Evolutionary conservation across 2,888 invertebrate genomes (phyloP).

Genomic region (Lacanobia oleracea): DNA sequence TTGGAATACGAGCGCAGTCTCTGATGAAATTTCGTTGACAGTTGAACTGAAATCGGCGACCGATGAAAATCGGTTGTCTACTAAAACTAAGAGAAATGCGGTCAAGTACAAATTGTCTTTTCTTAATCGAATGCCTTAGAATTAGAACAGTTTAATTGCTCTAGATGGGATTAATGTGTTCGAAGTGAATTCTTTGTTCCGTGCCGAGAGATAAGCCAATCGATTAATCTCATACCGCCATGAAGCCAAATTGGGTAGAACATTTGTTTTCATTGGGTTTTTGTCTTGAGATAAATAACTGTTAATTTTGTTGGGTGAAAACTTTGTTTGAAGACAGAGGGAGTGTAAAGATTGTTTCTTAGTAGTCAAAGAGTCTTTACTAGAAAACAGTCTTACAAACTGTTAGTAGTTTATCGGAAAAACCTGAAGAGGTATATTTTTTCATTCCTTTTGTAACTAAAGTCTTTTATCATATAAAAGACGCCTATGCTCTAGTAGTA

Average conservation of each 20-base stretch:
- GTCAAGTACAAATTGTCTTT: slow-evolving; percentile 71
- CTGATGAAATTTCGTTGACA: slow-evolving; percentile 1
- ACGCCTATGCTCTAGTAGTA: too few species aligned
- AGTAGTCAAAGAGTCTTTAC: slow-evolving; percentile 17
- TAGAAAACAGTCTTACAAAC: not conserved
- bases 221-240: slow-evolving; percentile 55
- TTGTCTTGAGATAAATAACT: slow-evolving; percentile 45
- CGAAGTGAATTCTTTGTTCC: slow-evolving; percentile 60
- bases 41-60: slow-evolving; percentile 22
- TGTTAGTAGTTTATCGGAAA: not conserved
- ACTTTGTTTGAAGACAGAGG: slow-evolving; percentile 2
- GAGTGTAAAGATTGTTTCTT: not conserved
- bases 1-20: not conserved
- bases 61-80: slow-evolving; percentile 31
- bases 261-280: slow-evolving; percentile 58
- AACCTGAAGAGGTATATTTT: not conserved
- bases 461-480: too few species aligned
- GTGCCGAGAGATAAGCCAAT: slow-evolving; percentile 53
- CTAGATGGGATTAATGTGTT: slow-evolving; percentile 64
- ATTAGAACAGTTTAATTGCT: slow-evolving; percentile 65
- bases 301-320: slow-evolving; percentile 26
- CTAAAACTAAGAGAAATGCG: slow-evolving; percentile 65
- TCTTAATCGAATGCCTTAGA: slow-evolving; percentile 65
- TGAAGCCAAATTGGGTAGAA: slow-evolving; percentile 53
- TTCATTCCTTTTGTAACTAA: slow-evolving; percentile 7